Percentiles rank a stretch among this genome's conserved stretches.
phyloP scores from a whole-genome alignment of 2,888 invertebrate species.

The Chrysolina haemoptera region DNA sequence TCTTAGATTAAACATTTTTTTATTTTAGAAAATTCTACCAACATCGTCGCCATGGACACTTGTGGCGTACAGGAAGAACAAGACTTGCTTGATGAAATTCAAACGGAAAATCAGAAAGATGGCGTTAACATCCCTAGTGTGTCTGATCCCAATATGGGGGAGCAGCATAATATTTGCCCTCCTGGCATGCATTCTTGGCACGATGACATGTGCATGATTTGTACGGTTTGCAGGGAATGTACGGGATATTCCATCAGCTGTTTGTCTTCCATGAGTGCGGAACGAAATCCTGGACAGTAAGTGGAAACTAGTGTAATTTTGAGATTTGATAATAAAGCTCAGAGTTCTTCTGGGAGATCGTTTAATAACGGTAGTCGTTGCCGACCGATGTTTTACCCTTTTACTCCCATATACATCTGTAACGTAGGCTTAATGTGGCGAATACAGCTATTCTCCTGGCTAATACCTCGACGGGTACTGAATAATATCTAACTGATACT shows the following conservation, averaged over 20 bases:
- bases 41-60: slow-evolving; percentile 74
- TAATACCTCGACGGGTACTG: too few relatives aligned
- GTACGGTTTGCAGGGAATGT: slow-evolving; percentile 92
- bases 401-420: too few relatives aligned
- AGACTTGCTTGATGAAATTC: slow-evolving; percentile 73
- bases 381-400: too few relatives aligned
- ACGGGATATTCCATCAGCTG: slow-evolving; percentile 93
- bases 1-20: background rate
- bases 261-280: slow-evolving; percentile 79
- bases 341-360: too few relatives aligned
- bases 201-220: slow-evolving; percentile 89
- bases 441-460: too few relatives aligned
- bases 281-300: slow-evolving; percentile 90
- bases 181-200: slow-evolving; percentile 85
- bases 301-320: slow-evolving; percentile 65
- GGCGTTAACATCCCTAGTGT: slow-evolving; percentile 71
- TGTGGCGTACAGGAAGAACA: slow-evolving; percentile 70
- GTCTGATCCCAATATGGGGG: slow-evolving; percentile 63
- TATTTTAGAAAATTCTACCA: slow-evolving; percentile 51
- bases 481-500: too few relatives aligned
- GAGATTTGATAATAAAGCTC: too few relatives aligned
- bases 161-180: slow-evolving; percentile 72
- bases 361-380: too few relatives aligned
- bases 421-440: too few relatives aligned
- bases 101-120: slow-evolving; percentile 71